Evolutionary conservation across 1,140 invertebrate genomes (phyloP), one percentile per base, ranked within the genome.

Genomic region (Dryas iulia): DNA sequence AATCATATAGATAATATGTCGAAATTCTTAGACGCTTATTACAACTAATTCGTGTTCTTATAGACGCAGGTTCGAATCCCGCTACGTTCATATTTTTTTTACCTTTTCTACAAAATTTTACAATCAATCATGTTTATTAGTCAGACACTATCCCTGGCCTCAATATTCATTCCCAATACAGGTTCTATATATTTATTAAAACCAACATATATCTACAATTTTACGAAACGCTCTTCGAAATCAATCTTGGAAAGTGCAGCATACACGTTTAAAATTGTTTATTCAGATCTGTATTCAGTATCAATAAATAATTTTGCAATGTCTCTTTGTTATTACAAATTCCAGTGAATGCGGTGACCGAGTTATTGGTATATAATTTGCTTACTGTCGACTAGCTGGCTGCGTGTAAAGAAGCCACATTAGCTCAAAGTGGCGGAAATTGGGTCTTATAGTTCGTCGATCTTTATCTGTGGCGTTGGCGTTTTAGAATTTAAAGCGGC

Each of bases 251-350:
- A 56, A 63, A 31, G 30, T 60, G 59, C 33, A 14, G 23, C 33
- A 25, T 35, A 39, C 31, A 39, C 33, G 6, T 39, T 60, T 60
- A 39, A n/a, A 39, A 47, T 60, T 60, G 59, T 30, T 39, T 24
- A 39, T 47, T 25, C 59, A 61, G 14, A 26, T 7, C n/a, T 39
- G 24, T 35, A 25, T 28, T 52, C n/a, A 25, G 24, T 35, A 25
- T 28, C 28, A 62, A 62, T 62, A 60, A 47, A 47, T 47, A 33
- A 60, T 60, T 62, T 52, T 53, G 39, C 59, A 62, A 62, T 39
- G 39, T 62, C 47, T 53, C 59, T 47, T 61, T 21, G 39, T 24
- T 52, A 61, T 18, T 26, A 14, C 59, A 61, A n/a, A 61, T 53
- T 52, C 59, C 35, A 62, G 59, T n/a, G 6, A 53, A 52, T 62